Conservation (phyloP, 2,113 vertebrate genomes). For the Gnathonemus echidnorhynchus region DNA sequence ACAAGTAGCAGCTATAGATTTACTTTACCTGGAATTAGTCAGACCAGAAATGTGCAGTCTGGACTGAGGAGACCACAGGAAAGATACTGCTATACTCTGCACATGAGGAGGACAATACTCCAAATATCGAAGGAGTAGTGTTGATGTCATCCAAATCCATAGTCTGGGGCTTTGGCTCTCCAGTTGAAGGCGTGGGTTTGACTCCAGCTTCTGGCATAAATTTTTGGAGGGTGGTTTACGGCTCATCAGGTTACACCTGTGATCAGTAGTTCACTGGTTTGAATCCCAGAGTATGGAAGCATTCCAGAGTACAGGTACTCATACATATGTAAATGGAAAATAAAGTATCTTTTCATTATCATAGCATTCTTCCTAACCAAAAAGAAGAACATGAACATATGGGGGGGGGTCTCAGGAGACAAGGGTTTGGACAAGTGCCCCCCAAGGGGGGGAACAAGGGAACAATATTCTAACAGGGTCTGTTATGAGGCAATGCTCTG, state of each 20-base stretch:
- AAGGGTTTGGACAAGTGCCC: neutral
- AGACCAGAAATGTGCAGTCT: too few relatives aligned
- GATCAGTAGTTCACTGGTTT: too few relatives aligned
- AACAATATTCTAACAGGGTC: neutral
- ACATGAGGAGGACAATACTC: neutral
- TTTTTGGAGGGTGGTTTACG: too few relatives aligned
- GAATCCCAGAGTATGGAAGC: too few relatives aligned
- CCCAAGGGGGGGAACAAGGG: neutral
- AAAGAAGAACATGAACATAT: neutral
- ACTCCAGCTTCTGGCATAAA: too few relatives aligned
- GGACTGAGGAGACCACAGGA: neutral
- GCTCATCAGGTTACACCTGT: too few relatives aligned
- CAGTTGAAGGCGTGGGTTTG: too few relatives aligned
- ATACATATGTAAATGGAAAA: too few relatives aligned
- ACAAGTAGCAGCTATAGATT: neutral
- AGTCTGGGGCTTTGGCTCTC: too few relatives aligned
- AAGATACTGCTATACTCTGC: neutral
- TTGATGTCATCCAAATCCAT: neutral
- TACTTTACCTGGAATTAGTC: neutral
- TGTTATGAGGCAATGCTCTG: neutral
- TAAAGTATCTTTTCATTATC: neutral
- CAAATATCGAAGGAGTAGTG: neutral
- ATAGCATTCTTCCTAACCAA: neutral
- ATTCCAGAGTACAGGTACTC: too few relatives aligned
- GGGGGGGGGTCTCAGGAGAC: neutral